Base-by-base conservation (phyloP, 2,888 invertebrate genomes). In the Autographa gamma region DNA sequence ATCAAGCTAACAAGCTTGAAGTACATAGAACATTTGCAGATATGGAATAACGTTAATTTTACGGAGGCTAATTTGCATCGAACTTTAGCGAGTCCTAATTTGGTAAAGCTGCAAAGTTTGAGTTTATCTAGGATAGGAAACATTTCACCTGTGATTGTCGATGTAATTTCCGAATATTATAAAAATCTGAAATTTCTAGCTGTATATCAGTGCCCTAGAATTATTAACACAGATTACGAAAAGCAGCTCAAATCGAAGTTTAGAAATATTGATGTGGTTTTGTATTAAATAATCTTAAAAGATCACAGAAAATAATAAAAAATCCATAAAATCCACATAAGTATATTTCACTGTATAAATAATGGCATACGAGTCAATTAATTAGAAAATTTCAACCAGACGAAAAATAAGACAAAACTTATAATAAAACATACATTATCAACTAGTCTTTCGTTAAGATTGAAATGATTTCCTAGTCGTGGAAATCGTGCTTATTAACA, bases 41-140 rank as follows among this genome's bases (percentile, higher is more conserved):
- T 96, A 73, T 96, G 96, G 96, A 95, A 96, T 80, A 96, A 95
- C 81, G 74, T 69, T 1, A 88, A 86, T 63, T 96, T 96, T 79
- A 88, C 92, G 31, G 93, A 95, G 85, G 77, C 68, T 7, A 89
- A 83, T 73, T 85, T 96, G 56, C 77, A 91, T 7, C 87, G 82
- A 74, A 91, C 92, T 56, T 85, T 96, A 38, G 85, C 88, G n/a
- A 88, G 90, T 76, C 85, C 89, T 1, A 86, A 84, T 72, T 84
- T 95, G 64, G 75, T 88, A 18, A 90, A 85, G 73, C 76, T 96
- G 64, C 85, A 89, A 73, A 93, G 92, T 71, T 87, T 96, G 71
- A 95, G 95, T 81, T 84, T 96, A 1, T 95, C 96, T 19, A 91
- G 90, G 75, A 91, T 96, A 77, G 77, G 78, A 68, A 94, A 95